Evolutionary conservation across 1,140 invertebrate genomes (phyloP).

Genomic region (Drusus annulatus): DNA sequence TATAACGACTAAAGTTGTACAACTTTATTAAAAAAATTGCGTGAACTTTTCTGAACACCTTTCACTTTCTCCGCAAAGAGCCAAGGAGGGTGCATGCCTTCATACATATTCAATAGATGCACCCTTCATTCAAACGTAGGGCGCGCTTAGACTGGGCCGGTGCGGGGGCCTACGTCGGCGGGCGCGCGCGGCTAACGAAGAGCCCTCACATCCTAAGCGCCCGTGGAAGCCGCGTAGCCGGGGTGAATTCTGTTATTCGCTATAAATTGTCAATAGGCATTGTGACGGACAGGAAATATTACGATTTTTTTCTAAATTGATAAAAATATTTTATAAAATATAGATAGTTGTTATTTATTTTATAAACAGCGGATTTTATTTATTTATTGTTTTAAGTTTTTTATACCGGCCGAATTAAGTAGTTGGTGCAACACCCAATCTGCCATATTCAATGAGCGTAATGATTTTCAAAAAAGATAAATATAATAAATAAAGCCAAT

Average conservation of each 20-base stretch:
- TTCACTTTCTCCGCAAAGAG: constrained; percentile 58
- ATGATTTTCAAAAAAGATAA: too few relatives aligned
- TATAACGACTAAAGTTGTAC: too few relatives aligned
- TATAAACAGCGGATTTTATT: too few relatives aligned
- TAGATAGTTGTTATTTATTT: too few relatives aligned
- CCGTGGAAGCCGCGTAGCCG: constrained; percentile 36
- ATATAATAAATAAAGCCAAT: too few relatives aligned
- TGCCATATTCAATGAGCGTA: too few relatives aligned
- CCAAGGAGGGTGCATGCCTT: constrained; percentile 61
- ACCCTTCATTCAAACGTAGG: constrained; percentile 62
- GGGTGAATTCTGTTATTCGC: constrained; percentile 47
- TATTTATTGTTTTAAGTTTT: too few relatives aligned
- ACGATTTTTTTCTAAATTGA: too few relatives aligned
- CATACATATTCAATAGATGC: constrained; percentile 72
- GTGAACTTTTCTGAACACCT: constrained; percentile 46
- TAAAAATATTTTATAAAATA: too few relatives aligned
- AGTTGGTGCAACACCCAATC: too few relatives aligned
- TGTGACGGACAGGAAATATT: constrained; percentile 55
- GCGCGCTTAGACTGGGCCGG: constrained; percentile 54
- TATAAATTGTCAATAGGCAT: constrained; percentile 59
- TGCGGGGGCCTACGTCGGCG: background rate
- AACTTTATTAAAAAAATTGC: too few relatives aligned
- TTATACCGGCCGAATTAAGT: too few relatives aligned
- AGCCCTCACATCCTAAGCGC: constrained; percentile 50
- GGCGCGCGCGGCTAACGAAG: constrained; percentile 21